phyloP scores from a whole-genome alignment of 2,113 vertebrate genomes.

The Vulpes vulpes region DNA sequence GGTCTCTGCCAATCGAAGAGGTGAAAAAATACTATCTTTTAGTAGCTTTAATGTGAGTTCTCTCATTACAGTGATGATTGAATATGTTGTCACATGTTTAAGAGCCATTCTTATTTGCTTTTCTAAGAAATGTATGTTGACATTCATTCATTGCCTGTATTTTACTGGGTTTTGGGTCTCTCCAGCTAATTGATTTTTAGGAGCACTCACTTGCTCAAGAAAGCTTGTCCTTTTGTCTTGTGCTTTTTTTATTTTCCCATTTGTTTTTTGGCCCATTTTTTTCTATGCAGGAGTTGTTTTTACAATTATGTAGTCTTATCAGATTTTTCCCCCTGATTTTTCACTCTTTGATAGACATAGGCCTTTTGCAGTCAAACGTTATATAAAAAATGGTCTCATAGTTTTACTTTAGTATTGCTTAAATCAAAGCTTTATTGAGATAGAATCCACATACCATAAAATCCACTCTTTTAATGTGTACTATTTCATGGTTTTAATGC shows the following conservation, averaged over 20 bases:
- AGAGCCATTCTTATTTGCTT: conserved; percentile 10
- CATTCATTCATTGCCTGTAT: neutral
- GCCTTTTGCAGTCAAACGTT: neutral
- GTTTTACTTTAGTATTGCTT: conserved; percentile 16
- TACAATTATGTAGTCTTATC: conserved; percentile 30
- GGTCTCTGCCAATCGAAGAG: neutral
- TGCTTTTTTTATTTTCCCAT: neutral
- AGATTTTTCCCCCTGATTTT: neutral
- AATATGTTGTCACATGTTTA: neutral
- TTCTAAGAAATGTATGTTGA: neutral
- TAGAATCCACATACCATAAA: conserved; percentile 31
- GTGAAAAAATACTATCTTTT: conserved; percentile 33
- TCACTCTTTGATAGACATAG: neutral
- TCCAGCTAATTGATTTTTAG: neutral
- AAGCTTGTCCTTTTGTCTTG: conserved; percentile 5
- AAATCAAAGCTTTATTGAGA: conserved; percentile 23
- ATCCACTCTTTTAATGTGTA: neutral
- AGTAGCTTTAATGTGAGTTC: neutral
- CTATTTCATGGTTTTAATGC: neutral
- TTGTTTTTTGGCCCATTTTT: neutral
- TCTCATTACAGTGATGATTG: neutral
- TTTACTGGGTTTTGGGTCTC: neutral
- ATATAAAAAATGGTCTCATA: neutral
- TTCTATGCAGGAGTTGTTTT: neutral
- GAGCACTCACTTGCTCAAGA: neutral